Percentiles rank a stretch among this genome's conserved stretches.
phyloP scores from a whole-genome alignment of 1,140 invertebrate species.

The Oppia nitens region DNA sequence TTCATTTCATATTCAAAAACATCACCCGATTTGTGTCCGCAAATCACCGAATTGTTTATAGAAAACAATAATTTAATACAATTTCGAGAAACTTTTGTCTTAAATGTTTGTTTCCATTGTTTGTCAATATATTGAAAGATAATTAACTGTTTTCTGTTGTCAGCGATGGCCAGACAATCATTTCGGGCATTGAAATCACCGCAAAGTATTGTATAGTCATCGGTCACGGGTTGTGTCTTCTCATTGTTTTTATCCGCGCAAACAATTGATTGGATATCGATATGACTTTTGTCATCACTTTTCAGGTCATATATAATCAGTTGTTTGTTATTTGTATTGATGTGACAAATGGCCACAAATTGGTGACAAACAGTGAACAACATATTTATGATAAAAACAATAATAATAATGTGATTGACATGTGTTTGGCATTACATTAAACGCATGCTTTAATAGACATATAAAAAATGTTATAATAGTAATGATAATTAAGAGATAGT shows the following conservation, averaged over 20 bases:
- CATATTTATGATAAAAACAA: background rate
- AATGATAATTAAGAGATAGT: no score
- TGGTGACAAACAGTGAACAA: background rate
- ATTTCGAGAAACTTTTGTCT: slow-evolving; percentile 4
- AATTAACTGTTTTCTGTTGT: background rate
- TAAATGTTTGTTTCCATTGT: background rate
- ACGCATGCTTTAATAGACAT: no score
- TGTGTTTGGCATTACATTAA: no score
- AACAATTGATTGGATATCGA: background rate
- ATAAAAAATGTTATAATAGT: no score
- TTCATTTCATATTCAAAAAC: slow-evolving; percentile 12
- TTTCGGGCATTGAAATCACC: background rate
- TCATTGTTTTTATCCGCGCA: background rate
- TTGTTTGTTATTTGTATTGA: background rate
- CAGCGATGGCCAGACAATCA: background rate
- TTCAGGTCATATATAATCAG: background rate
- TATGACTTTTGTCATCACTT: background rate
- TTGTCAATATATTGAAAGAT: background rate
- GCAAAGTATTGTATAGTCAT: background rate
- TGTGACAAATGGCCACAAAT: background rate
- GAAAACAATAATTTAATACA: slow-evolving; percentile 13
- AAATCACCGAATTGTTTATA: slow-evolving; percentile 3
- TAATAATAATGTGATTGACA: no score
- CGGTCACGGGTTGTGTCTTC: no score
- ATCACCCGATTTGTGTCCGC: slow-evolving; percentile 6